Evolutionary conservation across 2,888 invertebrate genomes (phyloP).

Genomic region (Drosophila hamatofila): DNA sequence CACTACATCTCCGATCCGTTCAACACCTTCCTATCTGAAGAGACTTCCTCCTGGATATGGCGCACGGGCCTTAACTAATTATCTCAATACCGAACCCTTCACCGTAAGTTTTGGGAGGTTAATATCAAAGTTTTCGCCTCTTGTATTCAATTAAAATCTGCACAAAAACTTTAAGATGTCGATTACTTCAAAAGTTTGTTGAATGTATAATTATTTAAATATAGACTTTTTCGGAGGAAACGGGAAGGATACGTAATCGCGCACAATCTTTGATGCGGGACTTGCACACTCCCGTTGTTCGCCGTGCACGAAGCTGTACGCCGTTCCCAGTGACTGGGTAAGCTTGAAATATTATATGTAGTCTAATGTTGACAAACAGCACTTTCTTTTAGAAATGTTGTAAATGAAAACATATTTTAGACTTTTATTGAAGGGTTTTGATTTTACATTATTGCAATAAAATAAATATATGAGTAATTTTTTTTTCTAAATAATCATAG

Average conservation of each 20-base stretch:
- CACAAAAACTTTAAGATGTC: neutral
- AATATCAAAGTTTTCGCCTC: constrained; percentile 10
- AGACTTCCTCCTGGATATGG: constrained; percentile 88
- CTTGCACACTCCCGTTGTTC: constrained; percentile 91
- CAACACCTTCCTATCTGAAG: constrained; percentile 89
- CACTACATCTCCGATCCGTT: constrained; percentile 85
- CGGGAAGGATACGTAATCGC: constrained; percentile 92
- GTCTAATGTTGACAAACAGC: no score
- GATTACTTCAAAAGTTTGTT: neutral
- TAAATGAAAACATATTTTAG: no score
- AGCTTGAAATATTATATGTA: no score
- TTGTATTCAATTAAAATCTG: neutral
- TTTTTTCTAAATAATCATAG: no score
- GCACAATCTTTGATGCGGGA: constrained; percentile 90
- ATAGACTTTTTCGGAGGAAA: constrained; percentile 94
- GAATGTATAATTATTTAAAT: constrained; percentile 4
- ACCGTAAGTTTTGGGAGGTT: constrained; percentile 87
- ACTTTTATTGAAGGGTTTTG: no score
- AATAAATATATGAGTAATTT: no score
- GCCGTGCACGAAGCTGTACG: constrained; percentile 88
- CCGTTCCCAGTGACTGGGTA: constrained; percentile 84
- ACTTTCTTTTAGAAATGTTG: no score
- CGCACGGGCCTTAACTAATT: constrained; percentile 90
- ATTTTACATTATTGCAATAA: no score
- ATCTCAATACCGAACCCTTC: constrained; percentile 91